These are phyloP conservation scores for Deilephila elpenor DNA, from an alignment of 2,888 invertebrate genomes.

Conservation along the genomic window DNA sequence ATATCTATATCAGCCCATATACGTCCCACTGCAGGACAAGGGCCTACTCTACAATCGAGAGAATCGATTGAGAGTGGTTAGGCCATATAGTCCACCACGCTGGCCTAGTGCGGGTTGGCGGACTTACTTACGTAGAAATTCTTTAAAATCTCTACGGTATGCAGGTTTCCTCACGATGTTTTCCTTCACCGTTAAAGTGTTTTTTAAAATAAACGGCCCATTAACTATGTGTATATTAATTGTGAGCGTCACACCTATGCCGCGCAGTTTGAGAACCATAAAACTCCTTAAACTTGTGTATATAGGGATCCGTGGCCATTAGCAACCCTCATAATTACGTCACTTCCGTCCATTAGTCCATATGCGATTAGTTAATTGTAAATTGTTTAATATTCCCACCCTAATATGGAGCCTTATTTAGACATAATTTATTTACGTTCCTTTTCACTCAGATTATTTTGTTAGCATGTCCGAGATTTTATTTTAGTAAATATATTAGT, in stretches of 20 bases:
- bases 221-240: background rate
- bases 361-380: conserved; percentile 11
- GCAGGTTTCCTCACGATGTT: too few species aligned
- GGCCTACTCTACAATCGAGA: too few species aligned
- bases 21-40: background rate
- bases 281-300: conserved; percentile 3
- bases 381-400: conserved; percentile 8
- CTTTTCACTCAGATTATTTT: background rate
- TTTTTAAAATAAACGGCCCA: background rate
- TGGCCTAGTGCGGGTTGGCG: too few species aligned
- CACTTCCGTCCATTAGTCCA: conserved; percentile 6
- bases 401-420: background rate
- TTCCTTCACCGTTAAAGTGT: too few species aligned
- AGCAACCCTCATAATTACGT: conserved; percentile 20
- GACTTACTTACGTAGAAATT: too few species aligned
- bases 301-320: background rate
- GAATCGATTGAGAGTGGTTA: too few species aligned
- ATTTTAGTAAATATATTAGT: background rate
- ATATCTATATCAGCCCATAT: too few species aligned
- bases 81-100: too few species aligned
- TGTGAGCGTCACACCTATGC: too few species aligned
- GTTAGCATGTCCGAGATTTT: background rate
- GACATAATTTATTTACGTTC: conserved; percentile 13
- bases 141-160: too few species aligned
- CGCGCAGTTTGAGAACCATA: conserved; percentile 6